Conservation (phyloP, 2,888 invertebrate genomes). For the Acanthoscelides obtectus region DNA sequence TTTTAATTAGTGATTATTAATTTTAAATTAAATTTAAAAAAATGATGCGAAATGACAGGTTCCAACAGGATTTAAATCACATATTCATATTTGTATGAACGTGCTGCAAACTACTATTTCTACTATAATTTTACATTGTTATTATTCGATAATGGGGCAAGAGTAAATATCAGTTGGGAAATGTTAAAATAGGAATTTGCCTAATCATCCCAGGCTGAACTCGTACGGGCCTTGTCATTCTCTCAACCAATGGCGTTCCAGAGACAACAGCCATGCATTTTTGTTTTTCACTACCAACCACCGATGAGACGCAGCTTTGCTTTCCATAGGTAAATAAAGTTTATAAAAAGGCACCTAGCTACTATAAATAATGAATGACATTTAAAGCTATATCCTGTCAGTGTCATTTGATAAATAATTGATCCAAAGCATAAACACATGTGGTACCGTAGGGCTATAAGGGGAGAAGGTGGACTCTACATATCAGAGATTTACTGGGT, state of each 20-base stretch:
- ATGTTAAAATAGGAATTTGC: neutral
- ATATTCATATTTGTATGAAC: neutral
- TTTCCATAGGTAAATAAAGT: no score
- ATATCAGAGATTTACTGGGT: no score
- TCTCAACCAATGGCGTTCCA: neutral
- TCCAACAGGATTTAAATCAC: neutral
- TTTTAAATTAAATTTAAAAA: neutral
- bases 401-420: no score
- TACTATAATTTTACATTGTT: neutral
- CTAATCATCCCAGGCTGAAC: neutral
- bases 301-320: no score
- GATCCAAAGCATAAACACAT: no score
- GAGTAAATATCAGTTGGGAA: neutral
- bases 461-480: no score
- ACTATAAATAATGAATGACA: no score
- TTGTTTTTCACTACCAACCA: no score
- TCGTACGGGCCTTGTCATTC: neutral
- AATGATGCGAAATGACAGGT: neutral
- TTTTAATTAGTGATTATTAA: no score
- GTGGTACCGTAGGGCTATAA: no score
- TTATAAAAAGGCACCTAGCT: no score
- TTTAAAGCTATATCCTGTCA: no score
- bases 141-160: neutral
- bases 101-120: neutral
- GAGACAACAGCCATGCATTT: neutral